phyloP scores from a whole-genome alignment of 2,797 vertebrate species.

The Lepus townsendii region DNA sequence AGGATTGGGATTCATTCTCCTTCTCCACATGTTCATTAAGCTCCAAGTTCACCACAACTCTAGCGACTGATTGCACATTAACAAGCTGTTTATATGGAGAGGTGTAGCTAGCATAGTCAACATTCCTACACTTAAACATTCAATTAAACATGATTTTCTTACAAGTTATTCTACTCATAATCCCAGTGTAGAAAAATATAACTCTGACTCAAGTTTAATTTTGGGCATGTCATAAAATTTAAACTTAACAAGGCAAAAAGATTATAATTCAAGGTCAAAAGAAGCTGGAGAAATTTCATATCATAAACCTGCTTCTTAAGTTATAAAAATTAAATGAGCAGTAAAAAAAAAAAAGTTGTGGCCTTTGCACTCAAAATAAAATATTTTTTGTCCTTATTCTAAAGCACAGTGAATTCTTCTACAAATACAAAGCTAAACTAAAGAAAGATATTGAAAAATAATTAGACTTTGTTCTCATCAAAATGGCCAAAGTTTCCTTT shows the following conservation, averaged over 20 bases:
- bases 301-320: constrained; percentile 63
- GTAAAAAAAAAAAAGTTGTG: neutral
- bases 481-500: constrained; percentile 50
- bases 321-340: constrained; percentile 62
- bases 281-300: neutral
- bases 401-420: constrained; percentile 48
- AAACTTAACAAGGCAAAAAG: constrained; percentile 80
- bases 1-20: constrained; percentile 89
- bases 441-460: constrained; percentile 54
- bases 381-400: constrained; percentile 40
- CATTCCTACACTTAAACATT: constrained; percentile 84
- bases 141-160: constrained; percentile 82
- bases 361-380: constrained; percentile 55
- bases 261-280: constrained; percentile 83
- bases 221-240: constrained; percentile 82
- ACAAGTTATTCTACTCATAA: constrained; percentile 85
- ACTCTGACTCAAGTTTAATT: constrained; percentile 83
- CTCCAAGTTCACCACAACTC: constrained; percentile 87
- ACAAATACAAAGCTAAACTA: constrained; percentile 58
- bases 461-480: constrained; percentile 38
- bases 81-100: constrained; percentile 88
- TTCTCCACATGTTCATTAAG: constrained; percentile 90
- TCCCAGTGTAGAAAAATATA: constrained; percentile 81
- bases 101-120: constrained; percentile 84
- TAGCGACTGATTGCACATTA: constrained; percentile 89